These are phyloP conservation scores for Coregonus clupeaformis DNA, from an alignment of 2,113 vertebrate genomes.

Conservation along the genomic window DNA sequence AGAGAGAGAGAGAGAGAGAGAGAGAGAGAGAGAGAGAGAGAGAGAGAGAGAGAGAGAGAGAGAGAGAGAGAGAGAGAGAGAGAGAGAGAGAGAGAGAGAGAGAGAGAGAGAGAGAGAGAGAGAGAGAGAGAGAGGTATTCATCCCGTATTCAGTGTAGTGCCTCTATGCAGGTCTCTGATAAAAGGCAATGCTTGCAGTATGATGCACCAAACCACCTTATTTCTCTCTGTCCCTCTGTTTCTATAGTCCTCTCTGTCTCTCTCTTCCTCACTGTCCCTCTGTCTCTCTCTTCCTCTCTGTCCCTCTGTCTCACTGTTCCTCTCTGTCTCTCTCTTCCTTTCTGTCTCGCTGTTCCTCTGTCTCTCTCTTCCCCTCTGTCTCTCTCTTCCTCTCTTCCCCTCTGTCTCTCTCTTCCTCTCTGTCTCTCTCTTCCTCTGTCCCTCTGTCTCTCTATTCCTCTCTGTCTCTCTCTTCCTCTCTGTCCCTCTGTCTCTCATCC, in stretches of 20 bases:
- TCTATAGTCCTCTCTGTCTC: not conserved
- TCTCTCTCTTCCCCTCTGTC: constrained; percentile 6
- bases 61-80: too few species aligned
- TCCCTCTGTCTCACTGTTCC: not conserved
- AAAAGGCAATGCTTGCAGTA: constrained; percentile 57
- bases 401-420: not conserved
- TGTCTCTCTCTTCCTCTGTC: not conserved
- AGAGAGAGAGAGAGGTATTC: constrained; percentile 43
- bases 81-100: too few species aligned
- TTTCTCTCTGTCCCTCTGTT: not conserved
- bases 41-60: too few species aligned
- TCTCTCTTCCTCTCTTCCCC: not conserved
- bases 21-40: too few species aligned
- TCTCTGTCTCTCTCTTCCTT: not conserved
- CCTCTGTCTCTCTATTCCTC: not conserved
- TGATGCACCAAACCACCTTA: constrained; percentile 46
- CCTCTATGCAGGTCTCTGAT: constrained; percentile 66
- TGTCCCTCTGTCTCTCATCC: too few species aligned
- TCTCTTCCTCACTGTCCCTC: not conserved
- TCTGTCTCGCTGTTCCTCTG: not conserved
- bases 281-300: not conserved
- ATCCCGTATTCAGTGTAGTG: constrained; percentile 72
- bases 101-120: too few species aligned
- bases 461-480: not conserved
- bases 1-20: too few species aligned